Evolutionary conservation across 2,113 vertebrate species (phyloP), one percentile per base, ranked within the genome.

Genomic region (Saguinus imperator): DNA sequence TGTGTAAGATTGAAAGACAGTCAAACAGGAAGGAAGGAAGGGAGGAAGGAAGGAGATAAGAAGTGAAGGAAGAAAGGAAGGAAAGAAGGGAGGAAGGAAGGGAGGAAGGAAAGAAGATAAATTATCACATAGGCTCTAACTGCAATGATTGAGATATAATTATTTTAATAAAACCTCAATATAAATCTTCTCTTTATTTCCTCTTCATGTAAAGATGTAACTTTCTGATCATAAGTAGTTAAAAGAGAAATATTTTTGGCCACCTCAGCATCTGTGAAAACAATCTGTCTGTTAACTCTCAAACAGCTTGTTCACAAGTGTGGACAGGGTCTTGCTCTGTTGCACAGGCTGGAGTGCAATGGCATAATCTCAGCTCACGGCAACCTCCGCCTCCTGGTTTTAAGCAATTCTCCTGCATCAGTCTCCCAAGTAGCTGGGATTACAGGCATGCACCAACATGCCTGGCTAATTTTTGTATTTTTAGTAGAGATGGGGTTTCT

Each of bases 231-330:
- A 57, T 50, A 50, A 58, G 37, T 76, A 50, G 37, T 88, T 95
- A 64, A 27, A 96, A 95, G 43, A 95, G 45, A 90, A 92, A 66
- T 88, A 91, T 93, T 89, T 97, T 92, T 66, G 94, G 89, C 18
- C 9, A n/a, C 79, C 52, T 73, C 14, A 27, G 90, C 35, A 94
- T 94, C 73, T 95, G 37, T 94, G 81, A 96, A 94, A 97, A 97
- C 91, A 96, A 50, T 8, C 3, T 92, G 55, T 35, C 52, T 72
- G 58, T 76, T 92, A 93, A 94, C 94, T 96, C 37, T 73, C 58
- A 90, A 88, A 85, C 70, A 94, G 48, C 82, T 86, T 95, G 32
- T 87, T 95, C 84, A 55, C 14, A 75, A 82, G 58, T 87, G 50
- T 55, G 37, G 76, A 48, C 48, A 48, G 48, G 48, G 48, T 48